These are phyloP conservation scores for Manis javanica DNA, from an alignment of 2,797 vertebrate genomes.

Conservation along the genomic window DNA sequence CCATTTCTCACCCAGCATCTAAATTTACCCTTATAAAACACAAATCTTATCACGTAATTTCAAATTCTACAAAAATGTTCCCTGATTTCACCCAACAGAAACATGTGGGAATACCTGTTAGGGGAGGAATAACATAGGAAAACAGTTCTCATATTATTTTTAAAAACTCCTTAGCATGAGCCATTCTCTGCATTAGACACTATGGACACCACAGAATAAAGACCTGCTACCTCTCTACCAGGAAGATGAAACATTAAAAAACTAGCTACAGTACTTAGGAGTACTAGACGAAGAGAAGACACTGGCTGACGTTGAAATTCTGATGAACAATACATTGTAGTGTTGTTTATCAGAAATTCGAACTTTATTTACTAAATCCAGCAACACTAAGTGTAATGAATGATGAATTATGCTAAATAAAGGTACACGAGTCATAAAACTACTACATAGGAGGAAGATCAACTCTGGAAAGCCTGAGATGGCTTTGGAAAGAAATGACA, in stretches of 20 bases:
- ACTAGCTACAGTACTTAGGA: not conserved
- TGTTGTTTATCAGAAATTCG: not conserved
- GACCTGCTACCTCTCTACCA: not conserved
- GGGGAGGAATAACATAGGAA: not conserved
- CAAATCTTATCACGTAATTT: not conserved
- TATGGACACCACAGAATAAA: not conserved
- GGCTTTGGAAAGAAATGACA: not conserved
- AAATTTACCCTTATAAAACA: slow-evolving; percentile 4
- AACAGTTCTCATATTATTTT: not conserved
- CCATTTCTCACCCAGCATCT: not conserved
- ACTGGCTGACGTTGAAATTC: not conserved
- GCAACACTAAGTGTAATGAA: not conserved
- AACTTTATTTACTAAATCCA: slow-evolving; percentile 20
- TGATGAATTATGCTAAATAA: not conserved
- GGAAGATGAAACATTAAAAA: not conserved
- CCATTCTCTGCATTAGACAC: not conserved
- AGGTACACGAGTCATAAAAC: not conserved
- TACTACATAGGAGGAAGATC: not conserved
- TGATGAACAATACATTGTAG: not conserved
- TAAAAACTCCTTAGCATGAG: not conserved
- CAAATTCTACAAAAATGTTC: slow-evolving; percentile 6
- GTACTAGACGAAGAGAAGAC: not conserved
- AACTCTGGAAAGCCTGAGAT: not conserved
- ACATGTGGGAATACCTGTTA: not conserved
- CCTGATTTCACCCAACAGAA: not conserved